These are phyloP conservation scores for Oncorhynchus gorbuscha DNA, from an alignment of 2,113 vertebrate genomes.

Conservation along the genomic window DNA sequence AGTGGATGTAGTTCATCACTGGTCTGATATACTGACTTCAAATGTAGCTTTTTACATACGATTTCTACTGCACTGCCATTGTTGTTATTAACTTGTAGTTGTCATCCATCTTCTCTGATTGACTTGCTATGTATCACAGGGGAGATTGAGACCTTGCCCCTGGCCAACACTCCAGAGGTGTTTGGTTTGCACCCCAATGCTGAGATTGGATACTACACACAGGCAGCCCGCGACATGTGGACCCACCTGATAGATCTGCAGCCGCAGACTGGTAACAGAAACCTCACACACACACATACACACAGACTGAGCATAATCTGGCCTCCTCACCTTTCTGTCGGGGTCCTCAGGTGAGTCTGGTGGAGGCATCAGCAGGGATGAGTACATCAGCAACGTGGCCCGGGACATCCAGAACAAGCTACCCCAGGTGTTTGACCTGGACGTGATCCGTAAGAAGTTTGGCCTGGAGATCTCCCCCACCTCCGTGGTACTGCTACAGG, in stretches of 20 bases:
- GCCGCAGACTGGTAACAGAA: slow-evolving; percentile 85
- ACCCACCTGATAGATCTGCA: slow-evolving; percentile 87
- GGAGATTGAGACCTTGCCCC: slow-evolving; percentile 85
- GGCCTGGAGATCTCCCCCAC: slow-evolving; percentile 78
- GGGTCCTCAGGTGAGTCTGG: slow-evolving; percentile 79
- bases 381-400: slow-evolving; percentile 85
- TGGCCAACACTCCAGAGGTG: slow-evolving; percentile 86
- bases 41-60: neutral
- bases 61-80: neutral
- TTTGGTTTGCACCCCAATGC: slow-evolving; percentile 91
- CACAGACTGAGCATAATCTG: neutral
- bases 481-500: slow-evolving; percentile 90
- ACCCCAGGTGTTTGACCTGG: slow-evolving; percentile 82
- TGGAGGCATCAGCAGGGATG: slow-evolving; percentile 82
- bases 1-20: slow-evolving; percentile 42
- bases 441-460: slow-evolving; percentile 77
- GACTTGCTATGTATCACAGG: slow-evolving; percentile 64
- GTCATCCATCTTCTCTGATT: neutral
- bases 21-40: too few relatives aligned
- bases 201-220: slow-evolving; percentile 91
- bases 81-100: neutral
- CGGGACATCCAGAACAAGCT: slow-evolving; percentile 89
- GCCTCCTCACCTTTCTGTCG: neutral
- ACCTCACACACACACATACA: neutral
- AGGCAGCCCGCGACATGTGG: slow-evolving; percentile 87